Percentiles rank a stretch among this genome's conserved stretches.
These are phyloP conservation scores for Sylvilagus bachmani DNA, from an alignment of 2,113 vertebrate genomes.

Conservation along the genomic window DNA sequence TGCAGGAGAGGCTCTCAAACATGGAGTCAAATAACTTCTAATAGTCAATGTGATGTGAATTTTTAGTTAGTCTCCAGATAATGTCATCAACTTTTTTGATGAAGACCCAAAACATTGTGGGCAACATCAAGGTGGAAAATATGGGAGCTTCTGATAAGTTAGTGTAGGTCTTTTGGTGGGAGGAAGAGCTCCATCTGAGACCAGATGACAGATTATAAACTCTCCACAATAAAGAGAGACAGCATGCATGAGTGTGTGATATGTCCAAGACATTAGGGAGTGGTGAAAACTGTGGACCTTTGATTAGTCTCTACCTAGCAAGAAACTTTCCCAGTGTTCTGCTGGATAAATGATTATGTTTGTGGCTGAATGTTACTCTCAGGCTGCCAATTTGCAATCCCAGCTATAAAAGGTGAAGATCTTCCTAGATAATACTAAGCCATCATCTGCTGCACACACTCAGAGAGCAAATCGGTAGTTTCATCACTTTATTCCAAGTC, in stretches of 20 bases:
- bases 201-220: neutral
- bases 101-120: neutral
- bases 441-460: neutral
- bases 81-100: neutral
- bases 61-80: neutral
- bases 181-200: neutral
- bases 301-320: neutral
- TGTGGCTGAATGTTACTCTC: neutral
- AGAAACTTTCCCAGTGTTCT: neutral
- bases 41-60: neutral
- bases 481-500: neutral
- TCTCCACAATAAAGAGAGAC: neutral
- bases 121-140: neutral
- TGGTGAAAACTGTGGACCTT: neutral
- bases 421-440: neutral
- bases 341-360: neutral
- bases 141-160: neutral
- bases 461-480: neutral
- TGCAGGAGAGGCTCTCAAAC: conserved; percentile 40
- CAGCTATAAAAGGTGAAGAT: neutral
- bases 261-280: neutral
- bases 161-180: neutral
- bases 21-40: neutral
- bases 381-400: neutral
- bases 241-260: neutral